phyloP scores from a whole-genome alignment of 2,888 invertebrate genomes.

The Drosophila subsilvestris region DNA sequence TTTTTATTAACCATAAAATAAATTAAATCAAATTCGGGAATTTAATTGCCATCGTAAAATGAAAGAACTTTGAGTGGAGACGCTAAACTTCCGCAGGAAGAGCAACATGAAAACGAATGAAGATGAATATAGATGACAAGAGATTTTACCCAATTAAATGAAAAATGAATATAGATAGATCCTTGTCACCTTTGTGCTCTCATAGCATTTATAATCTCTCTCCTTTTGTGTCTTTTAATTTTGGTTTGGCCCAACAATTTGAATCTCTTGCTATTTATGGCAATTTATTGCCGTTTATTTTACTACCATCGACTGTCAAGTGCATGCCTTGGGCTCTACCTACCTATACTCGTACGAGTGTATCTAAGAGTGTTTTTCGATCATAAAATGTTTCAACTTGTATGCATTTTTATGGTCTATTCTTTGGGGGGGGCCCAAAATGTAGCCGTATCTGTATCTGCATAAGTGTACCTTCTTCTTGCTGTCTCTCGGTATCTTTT shows the following conservation, averaged over 20 bases:
- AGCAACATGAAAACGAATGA: neutral
- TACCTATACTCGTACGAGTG: conserved; percentile 19
- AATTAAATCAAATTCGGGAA: conserved; percentile 75
- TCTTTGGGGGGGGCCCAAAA: conserved; percentile 14
- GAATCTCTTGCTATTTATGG: conserved; percentile 22
- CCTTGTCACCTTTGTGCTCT: neutral
- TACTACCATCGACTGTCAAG: conserved; percentile 52
- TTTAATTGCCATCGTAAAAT: conserved; percentile 77
- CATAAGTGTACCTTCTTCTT: conserved; percentile 34
- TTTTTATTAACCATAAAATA: conserved; percentile 78
- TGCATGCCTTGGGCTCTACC: conserved; percentile 36
- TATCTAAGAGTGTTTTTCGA: conserved; percentile 16
- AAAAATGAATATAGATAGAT: conserved; percentile 7
- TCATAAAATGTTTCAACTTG: conserved; percentile 23
- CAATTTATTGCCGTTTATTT: conserved; percentile 45
- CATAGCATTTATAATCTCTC: neutral
- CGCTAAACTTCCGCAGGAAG: conserved; percentile 12
- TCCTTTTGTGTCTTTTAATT: conserved; percentile 12
- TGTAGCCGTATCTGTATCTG: conserved; percentile 45
- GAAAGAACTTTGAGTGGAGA: conserved; percentile 27
- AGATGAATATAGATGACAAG: neutral
- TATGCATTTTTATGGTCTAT: conserved; percentile 47
- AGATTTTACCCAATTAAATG: conserved; percentile 12
- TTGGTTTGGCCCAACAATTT: conserved; percentile 9
- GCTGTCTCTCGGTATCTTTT: neutral